Base-by-base conservation (phyloP, 2,113 vertebrate species). In the Dascyllus trimaculatus region DNA sequence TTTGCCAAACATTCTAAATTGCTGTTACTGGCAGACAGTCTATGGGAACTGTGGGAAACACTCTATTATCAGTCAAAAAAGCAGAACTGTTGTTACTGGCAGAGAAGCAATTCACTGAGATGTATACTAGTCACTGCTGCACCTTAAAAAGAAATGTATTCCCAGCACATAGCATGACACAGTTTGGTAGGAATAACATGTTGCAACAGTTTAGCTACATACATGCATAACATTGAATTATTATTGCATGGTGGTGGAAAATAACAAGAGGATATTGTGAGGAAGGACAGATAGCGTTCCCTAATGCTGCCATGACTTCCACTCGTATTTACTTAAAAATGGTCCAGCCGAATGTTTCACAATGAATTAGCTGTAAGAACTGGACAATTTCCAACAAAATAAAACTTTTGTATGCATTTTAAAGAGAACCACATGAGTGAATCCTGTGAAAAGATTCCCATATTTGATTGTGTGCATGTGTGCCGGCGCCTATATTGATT, bases 391-490 rank as follows among this genome's bases (percentile, higher is more conserved):
- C 26, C 14, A 15, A 46, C 10, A 48, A 67, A 78, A 3, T 59
- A 14, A 71, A 79, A 75, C 32, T 48, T 74, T 73, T 70, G 32
- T 61, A 54, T 73, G 40, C 57, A 49, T 75, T 46, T 65, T 19
- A 14, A 10, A 59, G 57, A 54, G 40, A 49, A 72, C 24, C 38
- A 48, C 68, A 67, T 74, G 52, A 76, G 49, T 80, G 67, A 87
- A 71, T 59, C 64, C 19, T 73, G 52, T 53, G 22, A 15, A 76
- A 68, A 67, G 9, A 77, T 67, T 67, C 21, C 51, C 71, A 72
- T 59, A 74, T 64, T 45, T 68, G 71, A 68, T 75, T 5, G 18
- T 64, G 48, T 82, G 35, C 71, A 82, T 81, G 71, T 72, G 67
- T 74, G 48, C 19, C 75, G 71, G 78, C 69, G 24, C 64, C 24